A percentile compares a stretch with the other conserved stretches of the same genome.
These are phyloP conservation scores for Styela clava DNA, from an alignment of 23 tunicate genomes.

Conservation along the genomic window DNA sequence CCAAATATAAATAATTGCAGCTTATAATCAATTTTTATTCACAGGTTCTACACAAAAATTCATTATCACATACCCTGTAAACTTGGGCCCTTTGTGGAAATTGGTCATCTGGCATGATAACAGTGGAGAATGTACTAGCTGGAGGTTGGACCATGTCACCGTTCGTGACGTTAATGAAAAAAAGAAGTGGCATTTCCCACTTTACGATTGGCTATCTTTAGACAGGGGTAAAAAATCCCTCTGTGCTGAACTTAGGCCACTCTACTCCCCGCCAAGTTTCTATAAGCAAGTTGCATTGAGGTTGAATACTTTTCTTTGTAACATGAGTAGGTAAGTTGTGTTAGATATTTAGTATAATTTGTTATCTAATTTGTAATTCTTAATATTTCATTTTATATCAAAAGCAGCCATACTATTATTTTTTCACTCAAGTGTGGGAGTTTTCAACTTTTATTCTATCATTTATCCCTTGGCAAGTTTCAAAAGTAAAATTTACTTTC, in stretches of 20 bases:
- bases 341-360: not conserved
- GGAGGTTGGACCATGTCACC: conserved; percentile 78
- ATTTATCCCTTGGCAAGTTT: no score
- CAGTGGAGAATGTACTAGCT: conserved; percentile 44
- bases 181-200: conserved; percentile 61
- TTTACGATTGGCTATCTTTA: conserved; percentile 61
- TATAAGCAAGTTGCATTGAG: conserved; percentile 33
- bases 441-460: no score
- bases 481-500: no score
- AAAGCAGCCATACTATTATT: no score
- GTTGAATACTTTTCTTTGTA: conserved; percentile 14
- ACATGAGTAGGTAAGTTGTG: conserved; percentile 21
- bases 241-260: conserved; percentile 27
- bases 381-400: no score
- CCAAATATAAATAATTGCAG: no score
- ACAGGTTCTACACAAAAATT: conserved; percentile 78
- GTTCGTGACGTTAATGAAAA: conserved; percentile 62
- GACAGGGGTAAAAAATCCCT: conserved; percentile 33
- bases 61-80: conserved; percentile 49
- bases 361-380: no score
- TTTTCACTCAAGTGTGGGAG: no score
- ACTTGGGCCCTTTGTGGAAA: conserved; percentile 50
- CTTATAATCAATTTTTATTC: not conserved
- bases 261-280: conserved; percentile 40
- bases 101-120: conserved; percentile 67